A percentile compares a stretch with the other conserved stretches of the same genome.
phyloP scores from a whole-genome alignment of 2,113 vertebrate genomes.

The Dicentrarchus labrax region DNA sequence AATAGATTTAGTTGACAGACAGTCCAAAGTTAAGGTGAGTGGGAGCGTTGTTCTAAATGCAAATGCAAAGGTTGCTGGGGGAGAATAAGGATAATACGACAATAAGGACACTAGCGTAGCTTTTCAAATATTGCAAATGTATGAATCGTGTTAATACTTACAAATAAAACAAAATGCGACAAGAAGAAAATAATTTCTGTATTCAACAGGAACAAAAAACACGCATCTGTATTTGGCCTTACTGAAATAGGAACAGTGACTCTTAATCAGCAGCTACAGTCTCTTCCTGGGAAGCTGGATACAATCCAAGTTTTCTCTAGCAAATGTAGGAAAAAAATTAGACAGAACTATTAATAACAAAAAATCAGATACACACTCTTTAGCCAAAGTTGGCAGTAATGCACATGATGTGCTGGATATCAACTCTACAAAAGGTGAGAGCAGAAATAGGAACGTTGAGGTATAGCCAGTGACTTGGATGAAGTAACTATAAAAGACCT shows the following conservation, averaged over 20 bases:
- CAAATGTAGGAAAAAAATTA: neutral
- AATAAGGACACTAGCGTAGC: no score
- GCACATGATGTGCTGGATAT: neutral
- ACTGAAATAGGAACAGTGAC: neutral
- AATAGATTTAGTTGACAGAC: neutral
- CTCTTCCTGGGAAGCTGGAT: neutral
- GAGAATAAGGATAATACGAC: neutral
- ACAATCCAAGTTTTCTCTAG: neutral
- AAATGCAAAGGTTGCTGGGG: neutral
- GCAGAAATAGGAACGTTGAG: neutral
- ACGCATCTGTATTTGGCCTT: no score
- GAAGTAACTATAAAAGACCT: neutral
- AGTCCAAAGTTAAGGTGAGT: constrained; percentile 30
- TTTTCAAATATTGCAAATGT: neutral
- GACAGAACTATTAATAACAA: neutral
- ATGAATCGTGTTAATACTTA: neutral
- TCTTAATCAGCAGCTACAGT: neutral
- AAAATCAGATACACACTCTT: neutral
- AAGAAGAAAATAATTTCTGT: neutral
- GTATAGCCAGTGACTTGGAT: neutral
- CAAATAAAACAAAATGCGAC: neutral
- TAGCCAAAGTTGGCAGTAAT: neutral
- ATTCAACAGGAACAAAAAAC: no score
- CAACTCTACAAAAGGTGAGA: neutral
- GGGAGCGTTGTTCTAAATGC: neutral